Conservation (phyloP, 2,113 vertebrate genomes). For the Rhizomys pruinosus region DNA sequence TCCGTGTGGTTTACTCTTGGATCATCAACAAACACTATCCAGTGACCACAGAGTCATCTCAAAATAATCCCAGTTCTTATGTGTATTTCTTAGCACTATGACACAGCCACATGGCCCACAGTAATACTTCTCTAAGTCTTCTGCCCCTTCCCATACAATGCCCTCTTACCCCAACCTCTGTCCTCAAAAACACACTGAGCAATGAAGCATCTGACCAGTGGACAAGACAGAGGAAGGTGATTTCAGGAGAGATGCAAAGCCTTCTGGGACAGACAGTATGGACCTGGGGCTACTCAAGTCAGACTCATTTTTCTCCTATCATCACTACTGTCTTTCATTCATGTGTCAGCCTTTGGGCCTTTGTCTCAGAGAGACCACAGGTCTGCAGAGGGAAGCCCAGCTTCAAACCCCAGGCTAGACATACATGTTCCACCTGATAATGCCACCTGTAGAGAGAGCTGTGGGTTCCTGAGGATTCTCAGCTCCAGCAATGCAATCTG, state of each 20-base stretch:
- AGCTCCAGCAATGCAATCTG: neutral
- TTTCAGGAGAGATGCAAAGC: fast-evolving
- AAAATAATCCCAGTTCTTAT: neutral
- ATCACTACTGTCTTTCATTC: neutral
- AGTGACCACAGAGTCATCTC: neutral
- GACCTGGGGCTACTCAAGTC: fast-evolving
- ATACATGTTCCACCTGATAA: fast-evolving
- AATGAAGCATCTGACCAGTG: neutral
- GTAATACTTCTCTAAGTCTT: neutral
- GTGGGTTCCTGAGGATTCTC: neutral
- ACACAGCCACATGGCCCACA: neutral
- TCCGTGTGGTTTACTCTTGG: neutral
- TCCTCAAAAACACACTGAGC: neutral
- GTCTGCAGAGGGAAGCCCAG: neutral
- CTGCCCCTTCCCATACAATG: neutral
- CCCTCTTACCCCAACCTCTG: neutral
- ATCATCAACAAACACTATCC: neutral
- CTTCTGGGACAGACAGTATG: neutral
- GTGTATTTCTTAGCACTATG: neutral
- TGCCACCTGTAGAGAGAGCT: fast-evolving
- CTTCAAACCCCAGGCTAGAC: neutral
- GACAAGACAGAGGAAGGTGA: fast-evolving
- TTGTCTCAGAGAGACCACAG: fast-evolving
- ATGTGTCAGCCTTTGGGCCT: fast-evolving
- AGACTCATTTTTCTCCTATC: neutral